These are phyloP conservation scores for Anthonomus grandis DNA, from an alignment of 1,140 invertebrate species.

Conservation along the genomic window DNA sequence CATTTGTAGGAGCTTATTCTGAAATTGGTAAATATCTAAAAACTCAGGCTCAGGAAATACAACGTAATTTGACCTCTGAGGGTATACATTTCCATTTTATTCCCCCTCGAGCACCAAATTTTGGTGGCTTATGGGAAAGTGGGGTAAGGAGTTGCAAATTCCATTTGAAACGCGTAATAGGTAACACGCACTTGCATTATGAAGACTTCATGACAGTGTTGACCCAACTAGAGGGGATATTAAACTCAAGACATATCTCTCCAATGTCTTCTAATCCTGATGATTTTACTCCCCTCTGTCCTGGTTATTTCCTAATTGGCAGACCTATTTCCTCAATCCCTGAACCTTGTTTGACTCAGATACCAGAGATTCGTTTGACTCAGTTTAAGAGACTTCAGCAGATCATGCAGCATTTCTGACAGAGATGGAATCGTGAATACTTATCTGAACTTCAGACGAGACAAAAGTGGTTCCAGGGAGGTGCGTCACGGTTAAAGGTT, in stretches of 20 bases:
- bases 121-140: conserved; percentile 49
- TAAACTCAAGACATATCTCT: conserved; percentile 32
- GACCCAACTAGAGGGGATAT: conserved; percentile 24
- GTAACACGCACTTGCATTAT: conserved; percentile 21
- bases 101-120: conserved; percentile 44
- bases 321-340: conserved; percentile 11
- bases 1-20: conserved; percentile 37
- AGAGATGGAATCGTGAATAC: conserved; percentile 14
- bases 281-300: conserved; percentile 25
- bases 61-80: conserved; percentile 7
- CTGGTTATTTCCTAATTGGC: conserved; percentile 34
- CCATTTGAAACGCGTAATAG: conserved; percentile 41
- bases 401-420: conserved; percentile 18
- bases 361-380: background rate
- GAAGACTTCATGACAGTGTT: conserved; percentile 30
- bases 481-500: too few relatives aligned
- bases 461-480: too few relatives aligned
- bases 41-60: conserved; percentile 32
- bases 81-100: conserved; percentile 17
- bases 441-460: conserved; percentile 10
- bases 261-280: conserved; percentile 29
- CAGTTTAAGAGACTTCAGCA: conserved; percentile 9
- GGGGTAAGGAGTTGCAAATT: conserved; percentile 46
- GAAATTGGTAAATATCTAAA: conserved; percentile 44
- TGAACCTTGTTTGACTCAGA: conserved; percentile 2